Evolutionary conservation across 1,140 invertebrate genomes (phyloP).

Genomic region (Macrostomum lignano): DNA sequence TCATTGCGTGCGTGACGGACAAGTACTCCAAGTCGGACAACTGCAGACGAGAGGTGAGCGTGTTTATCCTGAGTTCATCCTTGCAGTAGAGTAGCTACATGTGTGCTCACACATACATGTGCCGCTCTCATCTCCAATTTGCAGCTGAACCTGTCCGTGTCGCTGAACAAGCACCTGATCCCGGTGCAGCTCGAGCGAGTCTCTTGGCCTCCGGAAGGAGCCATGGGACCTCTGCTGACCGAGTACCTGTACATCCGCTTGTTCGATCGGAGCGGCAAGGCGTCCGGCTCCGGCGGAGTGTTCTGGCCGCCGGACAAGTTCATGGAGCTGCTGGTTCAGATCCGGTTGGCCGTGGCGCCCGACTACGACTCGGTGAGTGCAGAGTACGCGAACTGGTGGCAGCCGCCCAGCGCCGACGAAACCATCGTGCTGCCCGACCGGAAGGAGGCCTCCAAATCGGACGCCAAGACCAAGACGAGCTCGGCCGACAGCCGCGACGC

Average conservation of each 20-base stretch:
- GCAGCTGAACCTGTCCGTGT: conserved; percentile 17
- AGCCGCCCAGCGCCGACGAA: conserved; percentile 11
- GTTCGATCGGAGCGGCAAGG: conserved; percentile 7
- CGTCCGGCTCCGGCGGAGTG: neutral
- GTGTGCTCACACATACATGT: no score
- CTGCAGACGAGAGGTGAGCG: conserved; percentile 18
- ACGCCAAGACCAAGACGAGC: neutral
- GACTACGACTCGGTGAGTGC: neutral
- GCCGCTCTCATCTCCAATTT: no score
- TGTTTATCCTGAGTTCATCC: neutral
- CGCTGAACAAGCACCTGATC: conserved; percentile 16
- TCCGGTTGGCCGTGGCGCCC: conserved; percentile 9
- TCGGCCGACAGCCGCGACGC: no score
- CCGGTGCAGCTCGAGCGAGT: conserved; percentile 18
- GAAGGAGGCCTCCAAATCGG: conserved; percentile 8
- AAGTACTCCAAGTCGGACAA: conserved; percentile 20
- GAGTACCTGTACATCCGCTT: conserved; percentile 19
- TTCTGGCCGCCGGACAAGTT: conserved; percentile 15
- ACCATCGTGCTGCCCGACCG: conserved; percentile 10
- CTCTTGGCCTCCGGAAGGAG: conserved; percentile 17
- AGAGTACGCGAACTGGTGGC: conserved; percentile 14
- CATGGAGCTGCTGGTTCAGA: conserved; percentile 16
- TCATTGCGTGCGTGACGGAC: conserved; percentile 16
- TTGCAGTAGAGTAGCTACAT: neutral
- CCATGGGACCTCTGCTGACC: conserved; percentile 22